phyloP scores from a whole-genome alignment of 2,888 invertebrate genomes.

The Trissolcus brochymenae region DNA sequence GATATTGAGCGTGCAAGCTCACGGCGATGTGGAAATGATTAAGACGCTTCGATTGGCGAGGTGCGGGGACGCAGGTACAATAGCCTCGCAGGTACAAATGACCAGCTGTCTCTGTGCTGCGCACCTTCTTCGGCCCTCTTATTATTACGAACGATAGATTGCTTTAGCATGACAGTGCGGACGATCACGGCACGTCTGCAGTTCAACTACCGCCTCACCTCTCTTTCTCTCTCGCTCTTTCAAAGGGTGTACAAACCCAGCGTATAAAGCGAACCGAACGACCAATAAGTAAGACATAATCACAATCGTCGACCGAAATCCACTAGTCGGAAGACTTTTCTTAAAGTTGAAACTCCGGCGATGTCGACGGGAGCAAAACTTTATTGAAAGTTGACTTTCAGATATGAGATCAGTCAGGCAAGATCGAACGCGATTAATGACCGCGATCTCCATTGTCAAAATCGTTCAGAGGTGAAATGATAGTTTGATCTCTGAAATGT shows the following conservation, averaged over 20 bases:
- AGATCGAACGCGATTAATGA: slow-evolving; percentile 9
- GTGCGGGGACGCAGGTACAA: slow-evolving; percentile 44
- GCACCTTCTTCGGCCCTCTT: slow-evolving; percentile 42
- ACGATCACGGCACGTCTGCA: slow-evolving; percentile 31
- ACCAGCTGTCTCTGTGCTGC: slow-evolving; percentile 40
- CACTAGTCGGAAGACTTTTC: no score
- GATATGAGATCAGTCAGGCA: not conserved
- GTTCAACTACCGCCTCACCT: slow-evolving; percentile 25
- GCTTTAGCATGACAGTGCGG: slow-evolving; percentile 42
- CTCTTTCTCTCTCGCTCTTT: no score
- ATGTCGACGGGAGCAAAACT: no score
- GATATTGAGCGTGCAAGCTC: not conserved
- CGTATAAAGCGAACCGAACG: not conserved
- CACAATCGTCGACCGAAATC: no score
- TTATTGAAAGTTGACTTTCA: not conserved
- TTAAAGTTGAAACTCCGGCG: no score
- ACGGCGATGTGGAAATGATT: slow-evolving; percentile 33
- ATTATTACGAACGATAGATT: slow-evolving; percentile 37
- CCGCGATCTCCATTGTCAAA: slow-evolving; percentile 1
- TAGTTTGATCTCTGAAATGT: slow-evolving; percentile 16
- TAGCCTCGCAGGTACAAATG: slow-evolving; percentile 44
- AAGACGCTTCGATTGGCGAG: slow-evolving; percentile 44
- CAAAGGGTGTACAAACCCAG: no score
- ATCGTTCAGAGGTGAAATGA: slow-evolving; percentile 7
- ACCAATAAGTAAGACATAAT: no score